Base-by-base conservation (phyloP, 2,797 vertebrate species). In the Pempheris klunzingeri region DNA sequence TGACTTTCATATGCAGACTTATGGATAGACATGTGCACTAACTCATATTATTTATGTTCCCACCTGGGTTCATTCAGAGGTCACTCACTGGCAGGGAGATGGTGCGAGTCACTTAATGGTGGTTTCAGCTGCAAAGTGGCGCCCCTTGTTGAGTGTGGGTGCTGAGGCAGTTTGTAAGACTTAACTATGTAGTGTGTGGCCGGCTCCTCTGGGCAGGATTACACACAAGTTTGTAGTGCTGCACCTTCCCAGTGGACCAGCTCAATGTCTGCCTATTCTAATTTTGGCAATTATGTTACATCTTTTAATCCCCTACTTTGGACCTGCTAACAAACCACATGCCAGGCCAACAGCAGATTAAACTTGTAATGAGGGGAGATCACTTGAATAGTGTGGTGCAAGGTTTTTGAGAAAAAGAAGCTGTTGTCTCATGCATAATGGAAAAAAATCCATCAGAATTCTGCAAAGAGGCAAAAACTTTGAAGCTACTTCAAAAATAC, bases 301-400 rank as follows among this genome's bases (percentile, higher is more conserved):
- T 66, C 71, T 86, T 90, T 87, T 90, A 92, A 92, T 92, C 87
- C 86, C 53, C 71, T 81, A 69, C 80, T 86, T 75, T 90, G 82
- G 78, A 75, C 82, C 43, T 47, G 61, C 76, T 81, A 85, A 89
- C 84, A 78, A 90, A 87, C 77, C 67, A 22, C 80, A 87, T 47
- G 70, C 70, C 86, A 83, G 75, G 82, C 86, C 86, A 75, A 68
- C 32, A 65, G 72, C 67, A 82, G 88, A 90, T 87, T 87, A 89
- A 43, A 57, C 66, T 66, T 80, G 63, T 78, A 86, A 90, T 83
- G 43, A 61, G 47, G 46, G n/a, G 17, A 60, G 50, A 78, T 22
- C 65, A 76, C 62, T n/a, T 57, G 74, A 86, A 55, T 58, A 80
- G 38, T 77, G 71, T 43, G 66, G 55, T 52, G 30, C 24, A 36